phyloP scores from a whole-genome alignment of 2,888 invertebrate species.

The Spatulosminthurus flaviceps region DNA sequence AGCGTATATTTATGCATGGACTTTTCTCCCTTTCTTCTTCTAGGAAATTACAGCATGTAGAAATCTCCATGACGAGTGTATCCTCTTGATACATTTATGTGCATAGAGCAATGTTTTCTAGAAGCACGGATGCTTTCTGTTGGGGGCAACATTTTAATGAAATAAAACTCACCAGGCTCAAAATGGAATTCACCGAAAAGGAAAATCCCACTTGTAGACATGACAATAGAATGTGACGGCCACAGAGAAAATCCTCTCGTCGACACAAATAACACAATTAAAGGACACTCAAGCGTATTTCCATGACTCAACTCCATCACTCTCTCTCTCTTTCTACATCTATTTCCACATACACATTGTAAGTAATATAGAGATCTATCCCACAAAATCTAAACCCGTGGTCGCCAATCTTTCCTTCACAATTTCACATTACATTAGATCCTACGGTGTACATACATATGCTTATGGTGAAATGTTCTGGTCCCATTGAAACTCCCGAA shows the following conservation, averaged over 20 bases:
- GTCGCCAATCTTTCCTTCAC: too few species aligned
- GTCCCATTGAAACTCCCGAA: too few species aligned
- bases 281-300: constrained; percentile 32
- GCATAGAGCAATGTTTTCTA: neutral
- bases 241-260: constrained; percentile 31
- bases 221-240: constrained; percentile 38
- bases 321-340: neutral
- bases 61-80: neutral
- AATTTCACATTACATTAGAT: too few species aligned
- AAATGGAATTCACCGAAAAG: constrained; percentile 32
- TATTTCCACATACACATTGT: too few species aligned
- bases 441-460: too few species aligned
- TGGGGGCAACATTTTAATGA: constrained; percentile 39
- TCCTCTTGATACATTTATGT: neutral
- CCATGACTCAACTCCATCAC: constrained; percentile 28
- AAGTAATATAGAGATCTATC: too few species aligned
- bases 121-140: constrained; percentile 21
- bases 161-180: constrained; percentile 35
- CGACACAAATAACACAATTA: constrained; percentile 36
- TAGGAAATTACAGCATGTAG: neutral
- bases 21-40: neutral
- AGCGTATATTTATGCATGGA: neutral
- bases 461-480: too few species aligned
- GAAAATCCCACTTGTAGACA: constrained; percentile 29
- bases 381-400: too few species aligned